Evolutionary conservation across 2,797 vertebrate genomes (phyloP).

Genomic region (Tarsius wallacei): DNA sequence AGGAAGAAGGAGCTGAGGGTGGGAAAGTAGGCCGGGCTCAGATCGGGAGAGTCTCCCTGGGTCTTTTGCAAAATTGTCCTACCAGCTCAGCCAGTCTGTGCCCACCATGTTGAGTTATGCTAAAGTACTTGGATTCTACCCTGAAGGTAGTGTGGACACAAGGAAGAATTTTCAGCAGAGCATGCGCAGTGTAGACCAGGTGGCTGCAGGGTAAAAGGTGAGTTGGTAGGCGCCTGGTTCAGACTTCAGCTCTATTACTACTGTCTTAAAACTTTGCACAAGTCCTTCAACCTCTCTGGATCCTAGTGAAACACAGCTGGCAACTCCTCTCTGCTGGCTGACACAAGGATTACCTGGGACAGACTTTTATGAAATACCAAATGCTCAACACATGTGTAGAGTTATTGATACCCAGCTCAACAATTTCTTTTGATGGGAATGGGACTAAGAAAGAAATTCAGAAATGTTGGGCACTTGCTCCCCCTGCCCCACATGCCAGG

Average conservation of each 20-base stretch:
- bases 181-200: fast-evolving
- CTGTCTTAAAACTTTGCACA: neutral
- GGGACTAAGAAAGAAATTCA: neutral
- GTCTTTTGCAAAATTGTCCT: neutral
- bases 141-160: too few relatives aligned
- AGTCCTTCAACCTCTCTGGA: neutral
- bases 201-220: neutral
- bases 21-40: neutral
- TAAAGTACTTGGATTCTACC: neutral
- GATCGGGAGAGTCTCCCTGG: neutral
- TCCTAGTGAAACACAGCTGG: neutral
- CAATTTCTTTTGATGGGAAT: neutral
- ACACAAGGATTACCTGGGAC: neutral
- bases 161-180: neutral
- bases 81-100: neutral
- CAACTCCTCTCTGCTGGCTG: neutral
- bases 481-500: too few relatives aligned
- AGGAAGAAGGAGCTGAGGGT: neutral
- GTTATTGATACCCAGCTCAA: neutral
- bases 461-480: neutral
- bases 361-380: neutral
- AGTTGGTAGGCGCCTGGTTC: neutral
- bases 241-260: neutral
- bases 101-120: neutral
- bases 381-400: neutral